Evolutionary conservation across 1,140 invertebrate species (phyloP).

Genomic region (Camponotus vicinus): DNA sequence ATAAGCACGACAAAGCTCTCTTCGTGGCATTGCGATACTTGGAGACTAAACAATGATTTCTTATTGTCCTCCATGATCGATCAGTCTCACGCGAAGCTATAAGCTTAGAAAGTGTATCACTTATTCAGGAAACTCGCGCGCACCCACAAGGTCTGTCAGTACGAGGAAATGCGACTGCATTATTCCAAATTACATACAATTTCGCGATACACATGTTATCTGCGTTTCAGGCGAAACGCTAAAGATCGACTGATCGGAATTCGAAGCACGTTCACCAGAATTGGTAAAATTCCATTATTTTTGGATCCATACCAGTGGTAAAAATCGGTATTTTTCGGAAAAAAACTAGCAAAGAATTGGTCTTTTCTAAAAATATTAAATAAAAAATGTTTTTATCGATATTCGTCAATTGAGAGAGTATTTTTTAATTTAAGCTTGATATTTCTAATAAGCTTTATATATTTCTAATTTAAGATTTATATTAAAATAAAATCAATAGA

Average conservation of each 20-base stretch:
- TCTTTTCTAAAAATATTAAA: no score
- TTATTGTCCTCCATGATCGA: slow-evolving; percentile 49
- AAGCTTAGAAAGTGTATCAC: slow-evolving; percentile 45
- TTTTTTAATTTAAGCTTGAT: no score
- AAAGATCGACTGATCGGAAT: neutral
- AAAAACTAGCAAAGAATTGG: no score
- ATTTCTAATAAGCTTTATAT: no score
- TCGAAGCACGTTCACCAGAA: neutral
- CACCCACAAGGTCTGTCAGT: slow-evolving; percentile 20
- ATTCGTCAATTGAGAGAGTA: no score
- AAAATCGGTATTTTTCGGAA: no score
- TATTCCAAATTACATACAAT: slow-evolving; percentile 45
- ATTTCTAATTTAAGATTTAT: no score
- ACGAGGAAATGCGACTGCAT: slow-evolving; percentile 15
- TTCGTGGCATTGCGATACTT: slow-evolving; percentile 45
- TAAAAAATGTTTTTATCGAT: no score
- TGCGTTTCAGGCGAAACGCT: slow-evolving; percentile 10
- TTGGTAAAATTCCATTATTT: no score
- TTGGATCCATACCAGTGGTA: no score
- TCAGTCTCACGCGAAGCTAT: slow-evolving; percentile 47
- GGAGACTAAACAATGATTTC: slow-evolving; percentile 53
- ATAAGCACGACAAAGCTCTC: slow-evolving; percentile 32
- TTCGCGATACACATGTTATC: neutral
- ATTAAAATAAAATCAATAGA: no score
- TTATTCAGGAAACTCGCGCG: slow-evolving; percentile 49